These are phyloP conservation scores for Xanthorhoe spadicearia DNA, from an alignment of 2,888 invertebrate species.

Conservation along the genomic window DNA sequence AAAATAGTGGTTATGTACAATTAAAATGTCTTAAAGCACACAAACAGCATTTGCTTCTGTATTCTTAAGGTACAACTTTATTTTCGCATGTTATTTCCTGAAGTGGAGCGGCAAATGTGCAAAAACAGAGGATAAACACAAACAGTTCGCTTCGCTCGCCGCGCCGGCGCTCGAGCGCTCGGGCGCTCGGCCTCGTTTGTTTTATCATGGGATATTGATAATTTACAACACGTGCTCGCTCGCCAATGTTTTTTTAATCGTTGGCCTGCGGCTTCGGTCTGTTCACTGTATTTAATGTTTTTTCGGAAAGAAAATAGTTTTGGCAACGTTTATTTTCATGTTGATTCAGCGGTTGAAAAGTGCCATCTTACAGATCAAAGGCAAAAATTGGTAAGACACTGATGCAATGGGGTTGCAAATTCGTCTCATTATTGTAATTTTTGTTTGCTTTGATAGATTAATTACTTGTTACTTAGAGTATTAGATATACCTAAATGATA, in stretches of 20 bases:
- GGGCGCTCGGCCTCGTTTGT: constrained; percentile 65
- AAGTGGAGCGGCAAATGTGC: constrained; percentile 57
- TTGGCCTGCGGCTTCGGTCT: constrained; percentile 53
- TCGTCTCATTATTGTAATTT: not conserved
- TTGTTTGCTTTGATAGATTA: not conserved
- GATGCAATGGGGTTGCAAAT: not conserved
- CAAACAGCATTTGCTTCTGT: not conserved
- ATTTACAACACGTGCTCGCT: constrained; percentile 72
- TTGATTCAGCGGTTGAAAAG: constrained; percentile 31
- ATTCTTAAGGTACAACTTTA: constrained; percentile 1
- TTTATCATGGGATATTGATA: constrained; percentile 83
- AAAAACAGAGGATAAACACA: constrained; percentile 73
- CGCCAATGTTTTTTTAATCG: constrained; percentile 61
- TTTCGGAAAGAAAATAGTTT: constrained; percentile 56
- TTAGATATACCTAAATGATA: not conserved
- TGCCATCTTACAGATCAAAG: constrained; percentile 12
- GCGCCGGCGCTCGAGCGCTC: constrained; percentile 33
- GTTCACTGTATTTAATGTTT: constrained; percentile 51
- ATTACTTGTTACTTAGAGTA: not conserved
- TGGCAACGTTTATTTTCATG: constrained; percentile 37
- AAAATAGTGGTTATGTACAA: not conserved
- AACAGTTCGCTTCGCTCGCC: constrained; percentile 49
- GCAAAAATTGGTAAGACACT: not conserved
- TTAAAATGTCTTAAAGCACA: not conserved
- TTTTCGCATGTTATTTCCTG: constrained; percentile 41